These are phyloP conservation scores for Danionella dracula DNA, from an alignment of 2,797 vertebrate genomes.

Conservation along the genomic window DNA sequence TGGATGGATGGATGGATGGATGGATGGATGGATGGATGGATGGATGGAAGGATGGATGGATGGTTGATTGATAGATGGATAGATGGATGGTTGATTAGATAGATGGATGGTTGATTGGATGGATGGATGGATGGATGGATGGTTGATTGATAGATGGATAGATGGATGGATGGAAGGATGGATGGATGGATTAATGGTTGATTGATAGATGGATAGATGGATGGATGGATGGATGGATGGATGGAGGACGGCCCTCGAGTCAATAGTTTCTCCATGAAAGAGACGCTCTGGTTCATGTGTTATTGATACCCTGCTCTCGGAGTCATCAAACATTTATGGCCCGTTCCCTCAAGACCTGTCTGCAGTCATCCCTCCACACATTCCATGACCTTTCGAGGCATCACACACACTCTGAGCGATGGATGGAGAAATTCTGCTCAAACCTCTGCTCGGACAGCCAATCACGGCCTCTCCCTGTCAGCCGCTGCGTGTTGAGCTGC, in stretches of 20 bases:
- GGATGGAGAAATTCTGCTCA: not conserved
- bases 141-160: too few relatives aligned
- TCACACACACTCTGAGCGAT: not conserved
- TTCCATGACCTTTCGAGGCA: not conserved
- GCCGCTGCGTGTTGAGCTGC: not conserved
- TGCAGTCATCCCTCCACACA: not conserved
- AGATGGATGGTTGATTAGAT: too few relatives aligned
- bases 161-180: too few relatives aligned
- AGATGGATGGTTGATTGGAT: too few relatives aligned
- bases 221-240: too few relatives aligned
- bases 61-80: too few relatives aligned
- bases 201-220: too few relatives aligned
- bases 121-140: too few relatives aligned
- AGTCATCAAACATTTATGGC: conserved; percentile 31
- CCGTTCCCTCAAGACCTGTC: conserved; percentile 9
- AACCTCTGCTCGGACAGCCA: not conserved
- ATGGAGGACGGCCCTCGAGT: not conserved
- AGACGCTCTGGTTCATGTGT: conserved; percentile 10
- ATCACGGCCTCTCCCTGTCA: not conserved
- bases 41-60: too few relatives aligned
- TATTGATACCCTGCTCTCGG: not conserved
- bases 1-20: too few relatives aligned
- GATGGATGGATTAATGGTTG: too few relatives aligned
- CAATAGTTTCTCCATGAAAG: not conserved
- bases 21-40: too few relatives aligned